A percentile compares a stretch with the other conserved stretches of the same genome.
These are phyloP conservation scores for Mycetomoellerius zeteki DNA, from an alignment of 1,140 invertebrate genomes.

Conservation along the genomic window DNA sequence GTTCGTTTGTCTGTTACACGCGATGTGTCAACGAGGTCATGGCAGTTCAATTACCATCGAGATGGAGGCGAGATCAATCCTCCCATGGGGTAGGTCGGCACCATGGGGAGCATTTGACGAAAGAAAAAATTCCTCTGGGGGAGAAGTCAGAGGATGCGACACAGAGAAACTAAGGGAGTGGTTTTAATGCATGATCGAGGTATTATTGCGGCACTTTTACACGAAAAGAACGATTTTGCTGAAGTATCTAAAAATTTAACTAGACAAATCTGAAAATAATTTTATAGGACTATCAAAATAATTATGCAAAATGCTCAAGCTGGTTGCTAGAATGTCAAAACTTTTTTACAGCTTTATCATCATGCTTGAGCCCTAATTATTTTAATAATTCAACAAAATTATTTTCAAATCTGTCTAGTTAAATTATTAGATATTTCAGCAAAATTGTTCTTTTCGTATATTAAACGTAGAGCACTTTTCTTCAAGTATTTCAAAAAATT, in stretches of 20 bases:
- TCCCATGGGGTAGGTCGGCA: constrained; percentile 8
- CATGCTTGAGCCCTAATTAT: too few relatives aligned
- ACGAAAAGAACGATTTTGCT: too few relatives aligned
- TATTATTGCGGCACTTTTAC: constrained; percentile 21
- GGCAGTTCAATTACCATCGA: constrained; percentile 54
- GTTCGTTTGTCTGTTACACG: constrained; percentile 36
- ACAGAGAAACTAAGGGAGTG: constrained; percentile 13
- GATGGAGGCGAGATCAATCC: constrained; percentile 33
- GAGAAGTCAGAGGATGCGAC: background rate
- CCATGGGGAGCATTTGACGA: constrained; percentile 33
- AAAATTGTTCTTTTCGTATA: too few relatives aligned
- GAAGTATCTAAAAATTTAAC: too few relatives aligned
- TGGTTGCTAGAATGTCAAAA: too few relatives aligned
- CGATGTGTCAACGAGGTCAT: constrained; percentile 59
- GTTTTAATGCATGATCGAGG: constrained; percentile 49
- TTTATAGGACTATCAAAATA: too few relatives aligned
- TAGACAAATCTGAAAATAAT: too few relatives aligned
- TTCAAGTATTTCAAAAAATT: background rate
- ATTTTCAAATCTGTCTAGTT: too few relatives aligned
- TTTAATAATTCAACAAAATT: too few relatives aligned
- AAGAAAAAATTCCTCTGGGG: background rate
- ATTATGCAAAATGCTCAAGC: too few relatives aligned
- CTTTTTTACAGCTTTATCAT: too few relatives aligned
- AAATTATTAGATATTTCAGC: too few relatives aligned
- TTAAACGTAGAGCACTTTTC: background rate